Evolutionary conservation across 1,140 invertebrate genomes (phyloP), one percentile per base, ranked within the genome.

Genomic region (Megathymus violae): DNA sequence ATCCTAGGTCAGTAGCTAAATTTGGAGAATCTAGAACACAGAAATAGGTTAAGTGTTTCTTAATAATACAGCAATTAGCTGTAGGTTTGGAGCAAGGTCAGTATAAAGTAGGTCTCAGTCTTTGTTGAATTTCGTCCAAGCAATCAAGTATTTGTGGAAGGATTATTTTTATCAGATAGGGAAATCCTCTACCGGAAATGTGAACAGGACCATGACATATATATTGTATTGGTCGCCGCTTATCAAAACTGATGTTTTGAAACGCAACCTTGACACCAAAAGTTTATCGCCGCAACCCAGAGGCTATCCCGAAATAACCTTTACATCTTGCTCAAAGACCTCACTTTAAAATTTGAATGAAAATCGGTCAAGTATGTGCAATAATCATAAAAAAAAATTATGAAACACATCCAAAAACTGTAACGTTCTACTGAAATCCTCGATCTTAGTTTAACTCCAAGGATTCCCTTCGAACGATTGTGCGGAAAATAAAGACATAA

Each of bases 211-310:
- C 88, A 86, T 88, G 88, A 77, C 88, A n/a, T n/a, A 88, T 74
- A 74, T 83, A 75, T 88, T 60, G 31, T 74, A 74, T 80, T 65
- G 50, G 58, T 46, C 67, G 70, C 74, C 69, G 71, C 74, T 80
- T 77, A 80, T 76, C 78, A 73, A 69, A 65, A 69, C 61, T 70
- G 63, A 64, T 63, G 71, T 88, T 87, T 88, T 80, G 82, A 86
- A 81, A 88, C 72, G 38, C 17, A 78, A 79, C 88, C 88, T 89
- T 89, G 88, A 90, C 88, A 90, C 83, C 78, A 87, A 82, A 89
- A 71, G 74, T 76, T 83, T 89, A 90, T 89, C 88, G 83, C 76
- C 17, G 77, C 79, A 81, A 80, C 84, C 75, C 78, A 83, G 80
- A 85, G 82, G 82, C 80, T 82, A 78, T 64, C 73, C 82, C 72